These are phyloP conservation scores for Notoglanidium macrostoma DNA, from an alignment of 2,797 vertebrate species.

Conservation along the genomic window DNA sequence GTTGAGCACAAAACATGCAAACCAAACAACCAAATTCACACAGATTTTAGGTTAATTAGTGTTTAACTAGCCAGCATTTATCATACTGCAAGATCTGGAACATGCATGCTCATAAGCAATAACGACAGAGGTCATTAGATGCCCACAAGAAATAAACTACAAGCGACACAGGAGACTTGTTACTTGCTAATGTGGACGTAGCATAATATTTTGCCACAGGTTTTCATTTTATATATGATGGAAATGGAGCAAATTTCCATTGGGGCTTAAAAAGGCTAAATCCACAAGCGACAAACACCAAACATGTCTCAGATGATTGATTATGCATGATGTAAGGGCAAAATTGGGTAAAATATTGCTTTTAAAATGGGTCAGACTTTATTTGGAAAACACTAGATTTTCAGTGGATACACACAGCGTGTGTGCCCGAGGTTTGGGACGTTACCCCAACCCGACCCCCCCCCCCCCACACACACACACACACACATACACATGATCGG, in stretches of 20 bases:
- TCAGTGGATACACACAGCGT: background rate
- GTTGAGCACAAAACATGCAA: background rate
- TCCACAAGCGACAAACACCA: background rate
- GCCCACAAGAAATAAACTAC: background rate
- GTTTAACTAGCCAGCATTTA: background rate
- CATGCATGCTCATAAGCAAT: background rate
- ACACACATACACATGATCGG: background rate
- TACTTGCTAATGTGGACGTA: background rate
- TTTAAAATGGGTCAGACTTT: background rate
- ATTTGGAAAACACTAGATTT: background rate
- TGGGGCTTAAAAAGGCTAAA: background rate
- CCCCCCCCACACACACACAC: background rate
- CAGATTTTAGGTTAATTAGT: background rate
- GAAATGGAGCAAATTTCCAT: background rate
- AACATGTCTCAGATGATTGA: background rate
- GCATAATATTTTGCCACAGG: background rate
- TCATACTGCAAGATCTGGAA: background rate
- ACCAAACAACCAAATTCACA: background rate
- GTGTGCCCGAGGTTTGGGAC: background rate
- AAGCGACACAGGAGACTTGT: background rate
- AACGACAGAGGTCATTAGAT: background rate
- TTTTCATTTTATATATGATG: background rate
- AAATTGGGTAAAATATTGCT: background rate
- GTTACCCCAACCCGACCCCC: no score
- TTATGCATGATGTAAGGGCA: background rate